Conservation (phyloP, 2,113 vertebrate species). For the Pangasianodon gigas region DNA sequence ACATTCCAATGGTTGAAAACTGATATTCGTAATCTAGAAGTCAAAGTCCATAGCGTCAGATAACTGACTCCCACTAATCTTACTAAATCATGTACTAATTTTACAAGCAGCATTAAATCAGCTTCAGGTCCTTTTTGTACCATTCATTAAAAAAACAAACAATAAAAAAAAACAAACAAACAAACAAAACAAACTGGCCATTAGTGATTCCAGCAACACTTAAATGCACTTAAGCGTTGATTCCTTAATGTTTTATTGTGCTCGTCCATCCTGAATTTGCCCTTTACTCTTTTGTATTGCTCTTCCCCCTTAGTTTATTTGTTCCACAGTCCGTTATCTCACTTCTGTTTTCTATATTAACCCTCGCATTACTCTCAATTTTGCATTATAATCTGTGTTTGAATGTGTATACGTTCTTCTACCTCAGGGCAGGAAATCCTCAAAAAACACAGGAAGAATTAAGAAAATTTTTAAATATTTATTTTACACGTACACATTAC, state of each 20-base stretch:
- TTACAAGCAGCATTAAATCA: neutral
- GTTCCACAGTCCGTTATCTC: neutral
- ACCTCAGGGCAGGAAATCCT: neutral
- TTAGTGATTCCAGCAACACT: neutral
- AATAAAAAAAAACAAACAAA: neutral
- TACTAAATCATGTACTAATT: neutral
- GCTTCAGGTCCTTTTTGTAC: neutral
- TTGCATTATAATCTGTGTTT: neutral
- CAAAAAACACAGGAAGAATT: neutral
- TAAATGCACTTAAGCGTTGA: neutral
- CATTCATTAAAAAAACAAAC: neutral
- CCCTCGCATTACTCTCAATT: neutral
- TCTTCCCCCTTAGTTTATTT: constrained; percentile 1
- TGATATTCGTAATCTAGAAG: constrained; percentile 23
- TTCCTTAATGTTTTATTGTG: neutral
- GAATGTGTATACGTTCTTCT: neutral
- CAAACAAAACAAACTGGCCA: neutral
- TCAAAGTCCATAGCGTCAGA: constrained; percentile 15
- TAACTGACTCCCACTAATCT: constrained; percentile 1
- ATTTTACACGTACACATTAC: neutral
- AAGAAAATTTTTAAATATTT: neutral
- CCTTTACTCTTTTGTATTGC: constrained; percentile 18
- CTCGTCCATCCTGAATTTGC: neutral
- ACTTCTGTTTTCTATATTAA: neutral
- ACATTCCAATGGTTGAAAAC: constrained; percentile 1